These are phyloP conservation scores for Troglohyphantes excavatus DNA, from an alignment of 2,888 invertebrate genomes.

Conservation along the genomic window DNA sequence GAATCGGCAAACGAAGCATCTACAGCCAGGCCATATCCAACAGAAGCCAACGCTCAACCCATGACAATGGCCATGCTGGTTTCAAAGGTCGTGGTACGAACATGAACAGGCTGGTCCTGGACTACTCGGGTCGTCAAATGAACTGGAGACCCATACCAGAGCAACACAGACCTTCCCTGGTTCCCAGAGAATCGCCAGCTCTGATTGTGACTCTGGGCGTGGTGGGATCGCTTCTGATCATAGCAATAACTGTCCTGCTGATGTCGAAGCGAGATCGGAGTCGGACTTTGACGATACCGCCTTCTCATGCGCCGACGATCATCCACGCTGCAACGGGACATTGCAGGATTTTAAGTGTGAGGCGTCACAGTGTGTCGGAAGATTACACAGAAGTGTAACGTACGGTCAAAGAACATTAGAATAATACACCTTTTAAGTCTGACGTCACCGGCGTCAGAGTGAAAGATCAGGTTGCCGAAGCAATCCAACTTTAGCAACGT, in stretches of 20 bases:
- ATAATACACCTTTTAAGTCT: too few species aligned
- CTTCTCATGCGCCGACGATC: slow-evolving; percentile 39
- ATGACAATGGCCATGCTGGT: slow-evolving; percentile 40
- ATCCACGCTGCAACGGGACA: slow-evolving; percentile 31
- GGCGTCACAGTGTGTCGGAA: slow-evolving; percentile 6
- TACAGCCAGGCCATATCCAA: neutral
- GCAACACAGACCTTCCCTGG: neutral
- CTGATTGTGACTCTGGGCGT: slow-evolving; percentile 54
- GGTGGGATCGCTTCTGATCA: slow-evolving; percentile 55
- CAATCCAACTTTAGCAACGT: too few species aligned
- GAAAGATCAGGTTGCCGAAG: too few species aligned
- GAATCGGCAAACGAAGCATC: slow-evolving; percentile 78
- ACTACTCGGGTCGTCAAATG: slow-evolving; percentile 35
- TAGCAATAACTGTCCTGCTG: slow-evolving; percentile 60
- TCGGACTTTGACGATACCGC: neutral
- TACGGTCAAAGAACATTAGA: too few species aligned
- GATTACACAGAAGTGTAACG: slow-evolving; percentile 75
- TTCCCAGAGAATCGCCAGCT: slow-evolving; percentile 3
- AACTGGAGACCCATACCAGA: neutral
- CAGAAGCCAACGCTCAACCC: neutral
- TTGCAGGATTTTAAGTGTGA: slow-evolving; percentile 32
- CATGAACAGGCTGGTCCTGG: slow-evolving; percentile 79
- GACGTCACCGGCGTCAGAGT: too few species aligned
- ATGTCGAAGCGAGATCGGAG: slow-evolving; percentile 20
- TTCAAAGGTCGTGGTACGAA: slow-evolving; percentile 79